phyloP scores from a whole-genome alignment of 2,797 vertebrate genomes.

The Benthosema pterotum region DNA sequence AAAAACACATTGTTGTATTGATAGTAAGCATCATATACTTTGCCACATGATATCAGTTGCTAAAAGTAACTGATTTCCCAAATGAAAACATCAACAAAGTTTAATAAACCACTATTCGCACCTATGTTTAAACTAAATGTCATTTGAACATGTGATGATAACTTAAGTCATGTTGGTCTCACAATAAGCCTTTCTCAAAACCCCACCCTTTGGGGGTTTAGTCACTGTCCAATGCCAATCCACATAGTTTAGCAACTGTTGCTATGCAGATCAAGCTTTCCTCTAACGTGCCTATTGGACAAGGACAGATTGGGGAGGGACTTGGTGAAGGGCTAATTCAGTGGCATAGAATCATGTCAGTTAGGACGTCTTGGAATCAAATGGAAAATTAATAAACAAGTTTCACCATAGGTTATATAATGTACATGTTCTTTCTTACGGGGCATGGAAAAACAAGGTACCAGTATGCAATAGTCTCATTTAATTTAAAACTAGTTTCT shows the following conservation, averaged over 20 bases:
- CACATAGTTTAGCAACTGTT: no score
- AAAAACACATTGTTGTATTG: not conserved
- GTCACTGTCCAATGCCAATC: no score
- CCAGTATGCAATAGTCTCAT: conserved; percentile 1
- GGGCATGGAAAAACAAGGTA: conserved; percentile 7
- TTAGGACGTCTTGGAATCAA: not conserved
- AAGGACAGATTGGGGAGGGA: no score
- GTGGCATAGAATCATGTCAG: conserved; percentile 6
- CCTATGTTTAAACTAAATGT: no score
- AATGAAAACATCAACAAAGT: no score
- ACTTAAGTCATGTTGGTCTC: not conserved
- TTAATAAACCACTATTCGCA: no score
- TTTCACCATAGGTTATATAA: not conserved
- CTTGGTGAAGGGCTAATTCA: no score
- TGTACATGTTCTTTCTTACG: conserved; percentile 9
- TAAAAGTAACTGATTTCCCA: no score
- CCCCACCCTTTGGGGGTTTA: no score
- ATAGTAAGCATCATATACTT: not conserved
- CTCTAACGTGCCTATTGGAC: no score
- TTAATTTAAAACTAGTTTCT: conserved; percentile 22
- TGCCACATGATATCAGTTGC: not conserved
- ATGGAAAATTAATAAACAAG: conserved; percentile 5
- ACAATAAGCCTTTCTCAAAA: no score
- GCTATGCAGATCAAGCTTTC: no score
- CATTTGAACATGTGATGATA: not conserved